Percentiles rank a stretch among this genome's conserved stretches.
phyloP scores from a whole-genome alignment of 2,888 invertebrate genomes.

The Amblyteles armatorius region DNA sequence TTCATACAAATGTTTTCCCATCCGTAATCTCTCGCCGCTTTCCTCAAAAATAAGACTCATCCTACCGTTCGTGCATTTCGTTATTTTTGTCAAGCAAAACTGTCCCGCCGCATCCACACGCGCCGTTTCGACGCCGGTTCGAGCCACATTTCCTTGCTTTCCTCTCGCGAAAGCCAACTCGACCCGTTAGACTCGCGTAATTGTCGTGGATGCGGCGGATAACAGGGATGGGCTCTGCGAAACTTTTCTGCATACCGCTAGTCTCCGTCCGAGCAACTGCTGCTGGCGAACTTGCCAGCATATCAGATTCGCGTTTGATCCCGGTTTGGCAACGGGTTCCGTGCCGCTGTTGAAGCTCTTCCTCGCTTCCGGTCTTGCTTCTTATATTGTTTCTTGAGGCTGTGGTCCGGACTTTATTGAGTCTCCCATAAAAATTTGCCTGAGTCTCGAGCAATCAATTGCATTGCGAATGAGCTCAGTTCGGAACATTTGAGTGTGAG shows the following conservation, averaged over 20 bases:
- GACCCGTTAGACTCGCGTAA: conserved; percentile 44
- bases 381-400: not conserved
- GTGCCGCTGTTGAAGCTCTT: conserved; percentile 12
- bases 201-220: conserved; percentile 53
- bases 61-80: conserved; percentile 5
- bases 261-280: conserved; percentile 40
- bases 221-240: conserved; percentile 51
- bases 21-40: conserved; percentile 19
- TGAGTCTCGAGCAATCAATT: not conserved
- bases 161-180: conserved; percentile 45
- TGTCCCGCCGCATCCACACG: conserved; percentile 37
- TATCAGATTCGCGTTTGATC: conserved; percentile 30
- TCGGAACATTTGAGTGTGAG: no score
- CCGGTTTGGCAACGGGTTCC: conserved; percentile 54
- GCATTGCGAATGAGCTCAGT: not conserved
- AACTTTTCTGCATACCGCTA: conserved; percentile 57
- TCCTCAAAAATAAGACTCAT: conserved; percentile 53
- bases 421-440: not conserved
- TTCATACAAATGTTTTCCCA: conserved; percentile 20
- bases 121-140: conserved; percentile 60
- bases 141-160: conserved; percentile 48
- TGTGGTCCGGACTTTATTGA: not conserved
- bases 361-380: conserved; percentile 38
- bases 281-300: conserved; percentile 30
- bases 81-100: conserved; percentile 52